Base-by-base conservation (phyloP, 2,888 invertebrate species). In the Pristionchus japonicus region DNA sequence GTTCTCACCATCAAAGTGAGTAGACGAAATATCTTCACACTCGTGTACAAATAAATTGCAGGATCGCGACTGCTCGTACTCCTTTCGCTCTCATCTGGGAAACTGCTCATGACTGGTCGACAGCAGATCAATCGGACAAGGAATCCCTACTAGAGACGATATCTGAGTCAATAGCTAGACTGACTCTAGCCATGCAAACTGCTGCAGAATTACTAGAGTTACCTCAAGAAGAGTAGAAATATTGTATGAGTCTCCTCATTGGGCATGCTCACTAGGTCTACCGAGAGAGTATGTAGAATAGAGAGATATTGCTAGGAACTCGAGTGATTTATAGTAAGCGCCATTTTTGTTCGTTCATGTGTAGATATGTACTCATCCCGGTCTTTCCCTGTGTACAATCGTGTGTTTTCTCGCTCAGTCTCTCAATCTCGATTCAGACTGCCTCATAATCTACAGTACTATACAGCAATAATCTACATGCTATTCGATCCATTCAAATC, bases 1-100 rank as follows among this genome's bases (percentile, higher is more conserved):
- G 7, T 91, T 88, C 61, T 89, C 89, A 34, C 89, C 89, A n/a
- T 87, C 90, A 3, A 82, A 86, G 86, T 86, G 49, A 86, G 64
- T 43, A 64, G 3, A 7, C 34, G 15, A 23, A 43, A 40, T 6
- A 11, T 2, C 6, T 23, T 23, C 52, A 1, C 3, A 23, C 23
- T 34, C 0, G 31, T 37, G 9, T n/a, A n/a, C n/a, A n/a, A n/a
- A n/a, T n/a, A n/a, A 1, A 34, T 20, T 86, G 17, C 86, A 77
- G 87, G 31, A 57, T 87, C 20, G 77, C 87, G 1, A 80, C 87
- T 0, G 43, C 80, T 34, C 87, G 87, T 6, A 64, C 77, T 15
- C 87, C 87, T 3, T 87, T 87, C 80, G 80, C 87, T 31, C 57
- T 87, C 15, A 57, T 87, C 3, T n/a, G 77, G 77, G 87, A 87